Percentiles rank a stretch among this genome's conserved stretches.
Evolutionary conservation across 2,113 vertebrate genomes (phyloP).

Genomic region (Tragelaphus strepsiceros): DNA sequence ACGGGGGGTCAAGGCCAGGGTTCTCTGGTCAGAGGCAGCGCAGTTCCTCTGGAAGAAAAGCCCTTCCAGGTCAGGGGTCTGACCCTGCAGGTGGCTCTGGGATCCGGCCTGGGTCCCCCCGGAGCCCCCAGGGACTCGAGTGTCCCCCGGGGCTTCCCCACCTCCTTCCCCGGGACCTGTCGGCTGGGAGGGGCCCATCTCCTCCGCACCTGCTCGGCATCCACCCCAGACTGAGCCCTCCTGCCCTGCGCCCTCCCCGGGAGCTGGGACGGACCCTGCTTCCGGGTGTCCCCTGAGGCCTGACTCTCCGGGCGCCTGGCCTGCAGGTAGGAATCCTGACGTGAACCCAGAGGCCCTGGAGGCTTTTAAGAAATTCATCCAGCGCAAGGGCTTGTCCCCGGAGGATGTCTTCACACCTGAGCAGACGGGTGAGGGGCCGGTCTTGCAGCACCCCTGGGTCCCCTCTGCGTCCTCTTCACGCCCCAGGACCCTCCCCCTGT

Average conservation of each 20-base stretch:
- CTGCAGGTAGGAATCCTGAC: neutral
- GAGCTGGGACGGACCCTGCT: neutral
- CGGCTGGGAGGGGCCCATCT: neutral
- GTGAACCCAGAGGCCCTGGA: neutral
- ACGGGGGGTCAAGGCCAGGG: no score
- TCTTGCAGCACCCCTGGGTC: accelerated
- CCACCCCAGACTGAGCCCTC: neutral
- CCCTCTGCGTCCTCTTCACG: neutral
- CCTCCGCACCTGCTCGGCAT: accelerated
- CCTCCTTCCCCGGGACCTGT: neutral
- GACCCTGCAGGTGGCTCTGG: neutral
- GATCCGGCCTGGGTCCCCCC: accelerated
- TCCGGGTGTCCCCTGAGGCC: neutral
- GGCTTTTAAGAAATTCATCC: neutral
- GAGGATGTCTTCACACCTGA: neutral
- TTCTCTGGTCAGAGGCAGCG: neutral
- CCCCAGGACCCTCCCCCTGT: accelerated
- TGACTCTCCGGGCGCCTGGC: neutral
- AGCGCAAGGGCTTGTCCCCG: accelerated
- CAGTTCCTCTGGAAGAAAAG: accelerated
- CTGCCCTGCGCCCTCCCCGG: accelerated
- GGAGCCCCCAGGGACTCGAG: accelerated
- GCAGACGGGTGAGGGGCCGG: neutral
- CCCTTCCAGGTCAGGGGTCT: neutral
- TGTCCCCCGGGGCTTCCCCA: neutral